Evolutionary conservation across 2,113 vertebrate genomes (phyloP).

Genomic region (Tinamus guttatus): DNA sequence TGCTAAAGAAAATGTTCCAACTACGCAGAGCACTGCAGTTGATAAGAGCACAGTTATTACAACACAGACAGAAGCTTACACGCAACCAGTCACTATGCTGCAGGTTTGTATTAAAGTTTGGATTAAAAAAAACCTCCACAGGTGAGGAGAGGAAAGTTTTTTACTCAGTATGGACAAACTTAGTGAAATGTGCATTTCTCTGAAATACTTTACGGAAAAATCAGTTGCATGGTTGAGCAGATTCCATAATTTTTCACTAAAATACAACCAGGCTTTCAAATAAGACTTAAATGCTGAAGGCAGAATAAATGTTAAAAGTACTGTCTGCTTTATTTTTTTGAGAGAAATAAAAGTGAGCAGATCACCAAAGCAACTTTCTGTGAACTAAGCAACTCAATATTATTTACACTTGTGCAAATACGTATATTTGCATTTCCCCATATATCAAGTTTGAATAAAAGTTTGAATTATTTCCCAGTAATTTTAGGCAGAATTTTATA

Average conservation of each 20-base stretch:
- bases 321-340: rapidly evolving
- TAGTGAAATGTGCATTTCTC: background rate
- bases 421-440: background rate
- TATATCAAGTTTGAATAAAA: background rate
- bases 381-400: background rate
- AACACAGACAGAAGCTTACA: conserved; percentile 88
- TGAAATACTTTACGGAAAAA: background rate
- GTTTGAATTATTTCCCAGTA: background rate
- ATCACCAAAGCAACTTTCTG: background rate
- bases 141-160: background rate
- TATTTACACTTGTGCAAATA: background rate
- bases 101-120: conserved; percentile 83
- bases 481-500: background rate
- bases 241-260: background rate
- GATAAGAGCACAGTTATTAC: conserved; percentile 84
- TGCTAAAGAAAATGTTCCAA: conserved; percentile 78
- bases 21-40: conserved; percentile 73
- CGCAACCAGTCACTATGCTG: conserved; percentile 92
- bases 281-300: background rate
- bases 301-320: background rate
- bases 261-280: background rate
- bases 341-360: background rate
- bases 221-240: background rate
- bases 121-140: background rate
- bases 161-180: background rate